Conservation (phyloP, 2,797 vertebrate species). For the Zalophus californianus region DNA sequence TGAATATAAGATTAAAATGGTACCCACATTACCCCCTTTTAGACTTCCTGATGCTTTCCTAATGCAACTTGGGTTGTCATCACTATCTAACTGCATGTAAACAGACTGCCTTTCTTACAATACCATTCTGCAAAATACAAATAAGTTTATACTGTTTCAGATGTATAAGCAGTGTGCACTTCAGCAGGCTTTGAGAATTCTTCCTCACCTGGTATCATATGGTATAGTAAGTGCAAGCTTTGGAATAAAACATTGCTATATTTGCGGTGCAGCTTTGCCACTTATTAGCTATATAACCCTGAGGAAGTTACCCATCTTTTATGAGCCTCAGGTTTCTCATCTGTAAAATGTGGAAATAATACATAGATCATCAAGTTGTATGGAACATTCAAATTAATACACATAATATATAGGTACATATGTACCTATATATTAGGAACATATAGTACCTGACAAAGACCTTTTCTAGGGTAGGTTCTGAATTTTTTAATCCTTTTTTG, state of each 20-base stretch:
- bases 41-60: background rate
- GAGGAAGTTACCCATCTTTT: background rate
- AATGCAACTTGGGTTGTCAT: background rate
- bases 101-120: background rate
- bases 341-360: conserved; percentile 40
- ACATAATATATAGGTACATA: background rate
- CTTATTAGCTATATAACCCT: background rate
- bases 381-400: background rate
- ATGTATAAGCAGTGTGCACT: background rate
- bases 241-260: background rate
- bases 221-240: background rate
- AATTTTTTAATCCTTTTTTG: background rate
- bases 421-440: too few relatives aligned
- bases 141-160: background rate
- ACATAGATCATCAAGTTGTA: background rate
- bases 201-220: background rate
- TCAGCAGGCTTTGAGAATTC: background rate
- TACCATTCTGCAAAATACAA: background rate
- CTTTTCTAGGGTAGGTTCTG: background rate
- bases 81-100: background rate
- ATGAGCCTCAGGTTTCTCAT: background rate
- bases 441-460: background rate
- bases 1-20: background rate
- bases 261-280: background rate
- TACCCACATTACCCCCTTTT: background rate